Evolutionary conservation across 2,113 vertebrate genomes (phyloP).

Genomic region (Nyctibius bracteatus): DNA sequence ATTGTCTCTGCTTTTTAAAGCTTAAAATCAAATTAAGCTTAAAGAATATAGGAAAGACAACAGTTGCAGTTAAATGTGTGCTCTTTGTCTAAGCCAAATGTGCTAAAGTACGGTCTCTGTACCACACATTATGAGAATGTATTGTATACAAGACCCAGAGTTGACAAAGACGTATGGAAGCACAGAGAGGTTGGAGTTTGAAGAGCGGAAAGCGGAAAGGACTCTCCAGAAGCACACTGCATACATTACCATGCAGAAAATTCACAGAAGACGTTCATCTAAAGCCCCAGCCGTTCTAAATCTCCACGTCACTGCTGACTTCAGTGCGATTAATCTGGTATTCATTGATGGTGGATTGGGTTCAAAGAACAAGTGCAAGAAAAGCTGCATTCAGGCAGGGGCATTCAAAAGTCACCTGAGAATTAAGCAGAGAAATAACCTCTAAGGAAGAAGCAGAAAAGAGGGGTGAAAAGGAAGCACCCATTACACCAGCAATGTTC

Average conservation of each 20-base stretch:
- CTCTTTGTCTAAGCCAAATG: neutral
- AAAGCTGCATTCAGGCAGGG: neutral
- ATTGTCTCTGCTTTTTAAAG: neutral
- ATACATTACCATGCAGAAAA: neutral
- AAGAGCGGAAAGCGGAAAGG: neutral
- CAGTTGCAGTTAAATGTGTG: neutral
- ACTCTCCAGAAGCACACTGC: neutral
- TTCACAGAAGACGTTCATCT: neutral
- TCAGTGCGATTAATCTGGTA: neutral
- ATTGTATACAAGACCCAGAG: neutral
- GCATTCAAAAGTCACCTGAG: neutral
- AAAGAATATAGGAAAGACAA: neutral
- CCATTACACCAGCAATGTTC: neutral
- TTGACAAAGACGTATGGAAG: neutral
- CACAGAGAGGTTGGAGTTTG: neutral
- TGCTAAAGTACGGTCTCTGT: neutral
- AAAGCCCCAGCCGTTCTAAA: neutral
- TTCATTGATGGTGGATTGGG: neutral
- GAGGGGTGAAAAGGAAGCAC: neutral
- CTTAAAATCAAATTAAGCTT: neutral
- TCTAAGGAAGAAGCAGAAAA: neutral
- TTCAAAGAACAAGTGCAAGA: neutral
- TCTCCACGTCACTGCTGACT: neutral
- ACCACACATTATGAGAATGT: neutral
- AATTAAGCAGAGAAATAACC: neutral